Evolutionary conservation across 2,888 invertebrate genomes (phyloP).

Genomic region (Aporophyla lueneburgensis): DNA sequence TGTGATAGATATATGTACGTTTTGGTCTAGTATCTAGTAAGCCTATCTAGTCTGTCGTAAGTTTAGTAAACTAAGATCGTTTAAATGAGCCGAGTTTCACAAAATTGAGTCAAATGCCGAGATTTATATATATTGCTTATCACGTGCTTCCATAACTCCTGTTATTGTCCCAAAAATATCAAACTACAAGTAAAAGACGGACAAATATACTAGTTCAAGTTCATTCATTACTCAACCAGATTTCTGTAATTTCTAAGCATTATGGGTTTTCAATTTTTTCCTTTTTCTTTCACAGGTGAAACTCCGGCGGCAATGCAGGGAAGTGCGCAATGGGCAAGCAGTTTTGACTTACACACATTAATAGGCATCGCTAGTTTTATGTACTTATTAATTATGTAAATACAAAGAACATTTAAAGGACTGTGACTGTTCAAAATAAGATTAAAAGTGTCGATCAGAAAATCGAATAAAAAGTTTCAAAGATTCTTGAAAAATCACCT

Average conservation of each 20-base stretch:
- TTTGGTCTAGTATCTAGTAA: too few species aligned
- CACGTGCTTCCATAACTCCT: background rate
- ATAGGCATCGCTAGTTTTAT: conserved; percentile 71
- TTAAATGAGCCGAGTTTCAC: background rate
- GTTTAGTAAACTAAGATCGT: background rate
- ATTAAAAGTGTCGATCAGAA: conserved; percentile 17
- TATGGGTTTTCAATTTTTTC: background rate
- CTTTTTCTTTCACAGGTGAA: conserved; percentile 91
- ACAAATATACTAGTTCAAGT: background rate
- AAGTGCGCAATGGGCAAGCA: conserved; percentile 88
- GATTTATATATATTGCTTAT: background rate
- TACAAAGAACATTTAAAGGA: conserved; percentile 33
- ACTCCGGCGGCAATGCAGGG: conserved; percentile 97
- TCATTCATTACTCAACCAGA: background rate
- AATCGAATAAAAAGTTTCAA: conserved; percentile 20
- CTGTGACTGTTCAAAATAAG: conserved; percentile 11
- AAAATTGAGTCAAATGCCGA: background rate
- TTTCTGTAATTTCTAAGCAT: background rate
- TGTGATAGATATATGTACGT: too few species aligned
- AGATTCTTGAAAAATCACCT: conserved; percentile 25
- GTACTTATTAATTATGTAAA: conserved; percentile 69
- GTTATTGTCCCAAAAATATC: background rate
- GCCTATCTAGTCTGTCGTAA: too few species aligned
- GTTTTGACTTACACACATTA: conserved; percentile 77
- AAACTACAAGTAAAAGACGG: too few species aligned